These are phyloP conservation scores for Cyclina sinensis DNA, from an alignment of 1,140 invertebrate species.

Conservation along the genomic window DNA sequence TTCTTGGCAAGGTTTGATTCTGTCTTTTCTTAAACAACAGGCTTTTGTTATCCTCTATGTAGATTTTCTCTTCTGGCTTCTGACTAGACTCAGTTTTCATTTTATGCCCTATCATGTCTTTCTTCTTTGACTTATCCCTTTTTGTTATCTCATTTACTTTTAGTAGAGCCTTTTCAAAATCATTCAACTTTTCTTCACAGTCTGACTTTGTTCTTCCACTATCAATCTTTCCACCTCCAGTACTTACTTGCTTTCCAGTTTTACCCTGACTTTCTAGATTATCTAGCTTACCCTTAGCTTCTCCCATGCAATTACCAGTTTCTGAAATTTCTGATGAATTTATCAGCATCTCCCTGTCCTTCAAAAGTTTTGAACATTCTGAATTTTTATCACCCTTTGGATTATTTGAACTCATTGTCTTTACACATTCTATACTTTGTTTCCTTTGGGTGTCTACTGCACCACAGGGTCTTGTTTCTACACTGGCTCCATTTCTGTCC, in stretches of 20 bases:
- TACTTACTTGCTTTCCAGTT: neutral
- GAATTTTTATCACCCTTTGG: neutral
- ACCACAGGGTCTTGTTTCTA: neutral
- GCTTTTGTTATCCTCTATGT: neutral
- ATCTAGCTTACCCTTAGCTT: neutral
- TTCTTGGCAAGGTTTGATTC: neutral
- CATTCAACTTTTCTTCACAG: neutral
- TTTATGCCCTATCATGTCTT: neutral
- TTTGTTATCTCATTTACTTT: neutral
- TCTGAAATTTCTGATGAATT: too few species aligned
- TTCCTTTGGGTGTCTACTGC: neutral
- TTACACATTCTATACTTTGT: neutral
- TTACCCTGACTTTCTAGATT: neutral
- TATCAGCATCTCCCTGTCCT: neutral
- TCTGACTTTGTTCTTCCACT: neutral
- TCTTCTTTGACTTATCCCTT: neutral
- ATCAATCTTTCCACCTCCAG: neutral
- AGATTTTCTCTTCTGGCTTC: neutral
- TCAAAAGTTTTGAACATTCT: neutral
- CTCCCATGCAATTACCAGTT: neutral
- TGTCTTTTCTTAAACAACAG: neutral
- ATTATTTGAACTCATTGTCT: neutral
- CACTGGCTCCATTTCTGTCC: neutral
- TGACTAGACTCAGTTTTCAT: neutral
- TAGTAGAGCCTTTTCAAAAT: slow-evolving; percentile 16